Evolutionary conservation across 2,888 invertebrate genomes (phyloP).

Genomic region (Eupsilia transversa): DNA sequence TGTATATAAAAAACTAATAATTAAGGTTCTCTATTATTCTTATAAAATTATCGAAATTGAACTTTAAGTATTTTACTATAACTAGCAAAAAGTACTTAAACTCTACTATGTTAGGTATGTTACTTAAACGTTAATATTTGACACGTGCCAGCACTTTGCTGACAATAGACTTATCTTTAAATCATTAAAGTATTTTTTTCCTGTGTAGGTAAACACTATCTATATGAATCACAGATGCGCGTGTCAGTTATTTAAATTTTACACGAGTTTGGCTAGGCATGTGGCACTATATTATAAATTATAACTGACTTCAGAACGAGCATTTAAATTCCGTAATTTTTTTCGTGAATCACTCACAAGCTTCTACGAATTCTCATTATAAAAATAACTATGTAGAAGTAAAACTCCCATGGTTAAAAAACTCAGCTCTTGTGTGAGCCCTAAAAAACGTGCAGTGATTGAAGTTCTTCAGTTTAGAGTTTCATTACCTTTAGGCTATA

Average conservation of each 20-base stretch:
- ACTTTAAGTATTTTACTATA: neutral
- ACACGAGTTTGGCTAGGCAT: neutral
- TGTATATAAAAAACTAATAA: neutral
- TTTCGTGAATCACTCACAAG: neutral
- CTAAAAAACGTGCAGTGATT: neutral
- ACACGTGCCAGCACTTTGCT: neutral
- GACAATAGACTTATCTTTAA: neutral
- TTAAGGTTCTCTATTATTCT: neutral
- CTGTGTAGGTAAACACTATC: neutral
- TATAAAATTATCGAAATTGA: neutral
- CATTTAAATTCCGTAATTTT: neutral
- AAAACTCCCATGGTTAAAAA: neutral
- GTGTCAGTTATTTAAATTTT: neutral
- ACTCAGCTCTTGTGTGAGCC: neutral
- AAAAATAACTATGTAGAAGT: neutral
- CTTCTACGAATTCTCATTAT: neutral
- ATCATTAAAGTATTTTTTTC: neutral
- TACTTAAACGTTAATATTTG: neutral
- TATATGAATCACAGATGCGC: slow-evolving; percentile 2
- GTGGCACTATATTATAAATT: neutral
- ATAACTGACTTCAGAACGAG: neutral
- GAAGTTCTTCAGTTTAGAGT: neutral
- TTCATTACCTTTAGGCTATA: neutral
- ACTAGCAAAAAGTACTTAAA: neutral
- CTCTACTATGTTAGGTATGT: neutral